These are phyloP conservation scores for Clanis bilineata DNA, from an alignment of 2,888 invertebrate species.

Conservation along the genomic window DNA sequence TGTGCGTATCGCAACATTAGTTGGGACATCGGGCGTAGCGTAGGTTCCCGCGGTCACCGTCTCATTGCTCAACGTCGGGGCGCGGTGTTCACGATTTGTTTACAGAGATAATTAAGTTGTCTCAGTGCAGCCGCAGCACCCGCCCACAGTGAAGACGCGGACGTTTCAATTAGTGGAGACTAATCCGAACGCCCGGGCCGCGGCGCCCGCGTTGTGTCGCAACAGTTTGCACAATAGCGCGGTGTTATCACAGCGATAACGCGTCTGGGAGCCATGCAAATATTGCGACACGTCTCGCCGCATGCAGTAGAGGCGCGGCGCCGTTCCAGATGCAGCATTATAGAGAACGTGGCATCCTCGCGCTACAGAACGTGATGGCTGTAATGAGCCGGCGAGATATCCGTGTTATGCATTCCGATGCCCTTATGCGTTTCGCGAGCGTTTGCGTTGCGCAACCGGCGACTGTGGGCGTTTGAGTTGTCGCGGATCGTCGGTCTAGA, in stretches of 20 bases:
- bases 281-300: slow-evolving; percentile 39
- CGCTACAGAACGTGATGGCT: slow-evolving; percentile 31
- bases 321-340: slow-evolving; percentile 30
- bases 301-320: neutral
- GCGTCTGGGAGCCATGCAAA: slow-evolving; percentile 43
- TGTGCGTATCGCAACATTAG: slow-evolving; percentile 36
- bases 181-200: slow-evolving; percentile 36
- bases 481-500: slow-evolving; percentile 62
- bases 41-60: slow-evolving; percentile 53
- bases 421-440: slow-evolving; percentile 31
- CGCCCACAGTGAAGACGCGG: slow-evolving; percentile 54
- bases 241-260: slow-evolving; percentile 46
- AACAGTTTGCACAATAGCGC: slow-evolving; percentile 44
- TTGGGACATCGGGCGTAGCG: slow-evolving; percentile 41
- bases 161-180: slow-evolving; percentile 62
- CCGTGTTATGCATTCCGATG: slow-evolving; percentile 36
- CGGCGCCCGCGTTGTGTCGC: slow-evolving; percentile 37
- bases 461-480: slow-evolving; percentile 39
- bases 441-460: slow-evolving; percentile 46
- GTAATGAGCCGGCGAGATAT: slow-evolving; percentile 32
- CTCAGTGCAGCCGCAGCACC: slow-evolving; percentile 41
- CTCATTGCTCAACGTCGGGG: slow-evolving; percentile 48
- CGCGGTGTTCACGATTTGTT: slow-evolving; percentile 48
- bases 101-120: slow-evolving; percentile 61
- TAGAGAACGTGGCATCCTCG: slow-evolving; percentile 21